Conservation (phyloP, 1,140 invertebrate species). For the Trichomalopsis sarcophagae region DNA sequence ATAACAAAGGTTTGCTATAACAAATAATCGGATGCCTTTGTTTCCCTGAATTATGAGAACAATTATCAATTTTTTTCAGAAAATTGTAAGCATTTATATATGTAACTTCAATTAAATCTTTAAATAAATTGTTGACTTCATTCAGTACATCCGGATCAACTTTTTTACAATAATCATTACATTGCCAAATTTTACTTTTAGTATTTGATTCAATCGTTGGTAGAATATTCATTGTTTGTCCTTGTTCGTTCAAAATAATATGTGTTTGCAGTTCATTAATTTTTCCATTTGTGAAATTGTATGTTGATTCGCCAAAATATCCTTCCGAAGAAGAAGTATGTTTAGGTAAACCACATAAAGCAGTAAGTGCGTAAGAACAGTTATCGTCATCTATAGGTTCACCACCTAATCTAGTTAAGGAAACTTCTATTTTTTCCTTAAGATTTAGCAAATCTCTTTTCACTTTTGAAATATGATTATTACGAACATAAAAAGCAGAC, state of each 20-base stretch:
- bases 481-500: not conserved
- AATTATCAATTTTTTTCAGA: slow-evolving; percentile 21
- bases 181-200: slow-evolving; percentile 4
- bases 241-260: slow-evolving; percentile 13
- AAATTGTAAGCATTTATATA: slow-evolving; percentile 6
- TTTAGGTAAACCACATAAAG: not conserved
- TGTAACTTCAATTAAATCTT: slow-evolving; percentile 4
- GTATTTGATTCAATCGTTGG: not conserved
- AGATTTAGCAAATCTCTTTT: not conserved
- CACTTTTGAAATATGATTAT: not conserved
- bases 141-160: not conserved
- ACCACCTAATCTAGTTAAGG: slow-evolving; percentile 1
- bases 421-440: slow-evolving; percentile 8
- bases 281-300: not conserved
- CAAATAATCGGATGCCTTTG: no score
- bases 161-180: slow-evolving; percentile 17
- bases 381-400: not conserved
- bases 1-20: no score
- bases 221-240: slow-evolving; percentile 5
- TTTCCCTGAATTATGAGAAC: not conserved
- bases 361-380: not conserved
- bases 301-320: slow-evolving; percentile 1
- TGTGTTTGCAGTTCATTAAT: no score
- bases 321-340: slow-evolving; percentile 9
- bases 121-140: not conserved